A percentile compares a stretch with the other conserved stretches of the same genome.
Conservation (phyloP, 1,140 invertebrate genomes). For the Conopomorpha cramerella region DNA sequence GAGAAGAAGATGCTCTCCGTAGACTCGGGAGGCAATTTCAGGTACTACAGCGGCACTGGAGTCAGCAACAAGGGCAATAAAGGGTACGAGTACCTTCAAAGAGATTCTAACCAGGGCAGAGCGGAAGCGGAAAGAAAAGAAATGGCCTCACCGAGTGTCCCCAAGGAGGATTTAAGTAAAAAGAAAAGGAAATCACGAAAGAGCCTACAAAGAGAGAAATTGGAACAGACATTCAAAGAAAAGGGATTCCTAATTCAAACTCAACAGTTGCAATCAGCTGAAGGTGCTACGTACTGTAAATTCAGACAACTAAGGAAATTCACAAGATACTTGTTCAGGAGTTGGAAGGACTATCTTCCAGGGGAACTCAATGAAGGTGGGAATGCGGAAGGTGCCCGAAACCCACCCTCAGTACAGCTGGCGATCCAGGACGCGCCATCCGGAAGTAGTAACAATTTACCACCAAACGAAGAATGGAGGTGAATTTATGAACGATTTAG, state of each 20-base stretch:
- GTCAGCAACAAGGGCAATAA: slow-evolving; percentile 76
- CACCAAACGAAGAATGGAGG: slow-evolving; percentile 30
- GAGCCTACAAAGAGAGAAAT: slow-evolving; percentile 81
- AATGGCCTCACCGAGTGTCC: neutral
- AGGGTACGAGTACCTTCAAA: slow-evolving; percentile 76
- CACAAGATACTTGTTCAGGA: slow-evolving; percentile 87
- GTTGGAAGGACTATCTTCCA: slow-evolving; percentile 91
- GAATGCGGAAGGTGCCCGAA: too few species aligned
- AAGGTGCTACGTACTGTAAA: slow-evolving; percentile 92
- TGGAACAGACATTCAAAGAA: slow-evolving; percentile 91
- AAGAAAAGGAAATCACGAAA: slow-evolving; percentile 79
- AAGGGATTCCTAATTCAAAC: slow-evolving; percentile 92
- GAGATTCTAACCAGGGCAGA: slow-evolving; percentile 68
- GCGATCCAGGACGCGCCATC: neutral
- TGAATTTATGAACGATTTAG: slow-evolving; percentile 9
- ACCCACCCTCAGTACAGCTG: neutral
- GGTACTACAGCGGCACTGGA: slow-evolving; percentile 80
- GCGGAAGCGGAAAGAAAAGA: too few species aligned
- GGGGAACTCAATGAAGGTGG: slow-evolving; percentile 65
- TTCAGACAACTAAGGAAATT: slow-evolving; percentile 90
- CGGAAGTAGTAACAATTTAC: too few species aligned
- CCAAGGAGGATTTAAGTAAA: slow-evolving; percentile 51
- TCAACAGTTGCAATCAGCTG: slow-evolving; percentile 87
- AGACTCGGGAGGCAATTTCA: slow-evolving; percentile 82
- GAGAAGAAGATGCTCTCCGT: slow-evolving; percentile 91